These are phyloP conservation scores for Strigamia transsilvanica DNA, from an alignment of 2,888 invertebrate genomes.

Conservation along the genomic window DNA sequence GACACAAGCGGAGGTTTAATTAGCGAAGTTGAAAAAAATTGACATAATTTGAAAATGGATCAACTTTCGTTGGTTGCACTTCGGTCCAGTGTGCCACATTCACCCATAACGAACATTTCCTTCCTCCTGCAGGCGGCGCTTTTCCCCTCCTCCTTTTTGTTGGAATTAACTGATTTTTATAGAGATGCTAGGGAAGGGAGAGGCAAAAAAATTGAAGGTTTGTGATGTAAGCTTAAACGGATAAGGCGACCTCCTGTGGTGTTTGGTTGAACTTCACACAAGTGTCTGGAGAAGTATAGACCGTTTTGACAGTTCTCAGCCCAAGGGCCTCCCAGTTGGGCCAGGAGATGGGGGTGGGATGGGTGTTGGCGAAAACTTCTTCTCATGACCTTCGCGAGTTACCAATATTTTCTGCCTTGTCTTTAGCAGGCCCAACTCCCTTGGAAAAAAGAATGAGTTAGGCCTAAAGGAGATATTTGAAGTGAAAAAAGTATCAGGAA, in stretches of 20 bases:
- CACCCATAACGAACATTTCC: no score
- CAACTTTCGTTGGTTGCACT: no score
- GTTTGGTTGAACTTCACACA: constrained; percentile 6
- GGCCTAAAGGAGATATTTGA: constrained; percentile 6
- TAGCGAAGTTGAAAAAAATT: no score
- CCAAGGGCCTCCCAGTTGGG: neutral
- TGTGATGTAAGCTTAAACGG: constrained; percentile 12
- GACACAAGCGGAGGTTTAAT: no score
- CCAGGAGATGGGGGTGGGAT: neutral
- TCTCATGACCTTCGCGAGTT: neutral
- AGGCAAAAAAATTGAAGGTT: neutral
- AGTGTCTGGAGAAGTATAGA: neutral
- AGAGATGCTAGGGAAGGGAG: neutral
- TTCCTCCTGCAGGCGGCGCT: no score
- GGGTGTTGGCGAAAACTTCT: neutral
- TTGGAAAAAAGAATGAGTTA: constrained; percentile 11
- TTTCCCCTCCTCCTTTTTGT: neutral
- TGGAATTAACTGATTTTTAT: neutral
- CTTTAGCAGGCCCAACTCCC: neutral
- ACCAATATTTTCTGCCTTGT: constrained; percentile 14
- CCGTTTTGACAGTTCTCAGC: neutral
- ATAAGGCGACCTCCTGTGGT: constrained; percentile 5
- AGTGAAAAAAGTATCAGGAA: neutral
- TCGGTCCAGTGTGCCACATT: no score
- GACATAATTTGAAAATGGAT: no score